phyloP scores from a whole-genome alignment of 2,888 invertebrate species.

The Drosophila algonquin region DNA sequence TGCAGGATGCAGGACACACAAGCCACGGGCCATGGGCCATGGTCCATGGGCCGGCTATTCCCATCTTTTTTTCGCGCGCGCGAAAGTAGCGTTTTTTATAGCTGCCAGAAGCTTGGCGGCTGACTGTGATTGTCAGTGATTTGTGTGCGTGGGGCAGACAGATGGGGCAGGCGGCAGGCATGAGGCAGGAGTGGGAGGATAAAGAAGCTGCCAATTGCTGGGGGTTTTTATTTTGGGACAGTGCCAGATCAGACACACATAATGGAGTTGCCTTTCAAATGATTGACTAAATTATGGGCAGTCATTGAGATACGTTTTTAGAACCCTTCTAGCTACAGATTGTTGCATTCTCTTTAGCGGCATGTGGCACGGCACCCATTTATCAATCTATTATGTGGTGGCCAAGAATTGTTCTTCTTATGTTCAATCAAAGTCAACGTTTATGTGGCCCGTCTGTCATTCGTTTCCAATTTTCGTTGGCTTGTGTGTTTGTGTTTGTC shows the following conservation, averaged over 20 bases:
- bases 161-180: conserved; percentile 10
- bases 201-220: conserved; percentile 30
- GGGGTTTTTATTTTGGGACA: conserved; percentile 5
- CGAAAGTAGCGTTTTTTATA: conserved; percentile 23
- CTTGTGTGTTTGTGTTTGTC: conserved; percentile 6
- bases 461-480: conserved; percentile 42
- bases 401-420: conserved; percentile 8
- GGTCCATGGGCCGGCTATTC: conserved; percentile 23
- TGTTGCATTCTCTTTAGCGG: neutral
- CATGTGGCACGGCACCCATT: conserved; percentile 1
- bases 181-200: neutral
- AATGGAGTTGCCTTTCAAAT: neutral
- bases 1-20: conserved; percentile 25
- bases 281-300: neutral
- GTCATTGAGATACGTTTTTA: neutral
- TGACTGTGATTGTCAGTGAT: conserved; percentile 66
- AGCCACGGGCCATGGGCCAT: conserved; percentile 13
- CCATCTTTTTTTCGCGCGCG: conserved; percentile 43
- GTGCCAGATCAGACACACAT: neutral
- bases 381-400: conserved; percentile 17
- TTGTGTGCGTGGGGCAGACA: conserved; percentile 51
- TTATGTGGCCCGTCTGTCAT: conserved; percentile 29
- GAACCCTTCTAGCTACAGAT: neutral
- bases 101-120: conserved; percentile 44
- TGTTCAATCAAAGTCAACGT: conserved; percentile 39